A percentile compares a stretch with the other conserved stretches of the same genome.
Conservation (phyloP, 2,888 invertebrate species). For the Dendrolimus houi region DNA sequence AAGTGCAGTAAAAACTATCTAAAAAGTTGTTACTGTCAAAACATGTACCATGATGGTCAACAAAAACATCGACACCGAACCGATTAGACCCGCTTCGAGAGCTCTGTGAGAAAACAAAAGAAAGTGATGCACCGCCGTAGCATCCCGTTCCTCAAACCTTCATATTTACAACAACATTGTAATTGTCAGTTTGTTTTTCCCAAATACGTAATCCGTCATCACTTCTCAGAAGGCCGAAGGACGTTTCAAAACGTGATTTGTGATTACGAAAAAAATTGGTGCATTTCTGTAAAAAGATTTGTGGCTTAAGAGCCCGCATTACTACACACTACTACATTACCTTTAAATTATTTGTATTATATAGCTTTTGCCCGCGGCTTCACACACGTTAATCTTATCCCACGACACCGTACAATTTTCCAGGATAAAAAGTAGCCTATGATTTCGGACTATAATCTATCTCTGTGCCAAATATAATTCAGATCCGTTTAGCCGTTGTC, state of each 20-base stretch:
- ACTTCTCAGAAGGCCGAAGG: slow-evolving; percentile 60
- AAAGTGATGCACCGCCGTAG: slow-evolving; percentile 31
- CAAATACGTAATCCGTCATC: slow-evolving; percentile 35
- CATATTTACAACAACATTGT: slow-evolving; percentile 43
- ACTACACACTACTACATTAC: no score
- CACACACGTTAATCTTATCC: no score
- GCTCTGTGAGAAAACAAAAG: slow-evolving; percentile 48
- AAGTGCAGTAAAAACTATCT: not conserved
- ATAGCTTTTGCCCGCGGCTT: no score
- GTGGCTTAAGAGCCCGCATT: no score
- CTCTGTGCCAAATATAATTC: no score
- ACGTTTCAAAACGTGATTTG: slow-evolving; percentile 38
- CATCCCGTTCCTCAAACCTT: slow-evolving; percentile 33
- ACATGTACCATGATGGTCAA: slow-evolving; percentile 32
- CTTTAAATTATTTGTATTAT: no score
- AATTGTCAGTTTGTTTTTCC: slow-evolving; percentile 41
- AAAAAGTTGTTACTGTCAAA: slow-evolving; percentile 41
- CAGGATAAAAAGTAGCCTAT: no score
- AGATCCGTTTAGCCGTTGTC: no score
- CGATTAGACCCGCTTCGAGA: slow-evolving; percentile 49
- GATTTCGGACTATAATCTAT: no score
- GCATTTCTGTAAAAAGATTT: slow-evolving; percentile 28
- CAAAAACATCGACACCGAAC: slow-evolving; percentile 38
- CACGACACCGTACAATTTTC: no score
- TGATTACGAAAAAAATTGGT: slow-evolving; percentile 40